These are phyloP conservation scores for Lagopus leucura DNA, from an alignment of 2,113 vertebrate species.

Conservation along the genomic window DNA sequence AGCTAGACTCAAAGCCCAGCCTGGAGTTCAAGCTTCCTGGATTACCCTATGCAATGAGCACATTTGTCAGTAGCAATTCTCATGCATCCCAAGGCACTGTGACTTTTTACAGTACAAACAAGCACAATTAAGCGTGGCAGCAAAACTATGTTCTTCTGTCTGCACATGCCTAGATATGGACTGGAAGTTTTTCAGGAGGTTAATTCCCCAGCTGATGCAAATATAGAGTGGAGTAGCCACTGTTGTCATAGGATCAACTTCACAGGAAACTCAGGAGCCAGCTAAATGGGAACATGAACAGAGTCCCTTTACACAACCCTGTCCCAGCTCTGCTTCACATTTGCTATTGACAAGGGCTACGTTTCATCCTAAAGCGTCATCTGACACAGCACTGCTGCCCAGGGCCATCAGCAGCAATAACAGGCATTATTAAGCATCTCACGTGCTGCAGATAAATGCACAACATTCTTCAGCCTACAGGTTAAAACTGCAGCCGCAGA, in stretches of 20 bases:
- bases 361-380: background rate
- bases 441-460: background rate
- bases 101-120: background rate
- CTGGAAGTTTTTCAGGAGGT: background rate
- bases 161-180: conserved; percentile 8
- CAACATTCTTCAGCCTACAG: background rate
- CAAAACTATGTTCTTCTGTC: background rate
- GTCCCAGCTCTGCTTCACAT: background rate
- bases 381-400: fast-evolving
- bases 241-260: background rate
- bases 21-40: background rate
- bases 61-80: background rate
- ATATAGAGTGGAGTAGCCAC: background rate
- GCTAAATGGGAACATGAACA: background rate
- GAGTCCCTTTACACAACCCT: background rate
- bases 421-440: fast-evolving
- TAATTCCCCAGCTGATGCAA: background rate
- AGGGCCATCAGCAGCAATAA: background rate
- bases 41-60: background rate
- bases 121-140: background rate
- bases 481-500: background rate
- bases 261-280: background rate
- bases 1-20: background rate
- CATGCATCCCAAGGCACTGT: background rate
- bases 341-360: fast-evolving